Evolutionary conservation across 2,888 invertebrate species (phyloP).

Genomic region (Prosapia bicincta): DNA sequence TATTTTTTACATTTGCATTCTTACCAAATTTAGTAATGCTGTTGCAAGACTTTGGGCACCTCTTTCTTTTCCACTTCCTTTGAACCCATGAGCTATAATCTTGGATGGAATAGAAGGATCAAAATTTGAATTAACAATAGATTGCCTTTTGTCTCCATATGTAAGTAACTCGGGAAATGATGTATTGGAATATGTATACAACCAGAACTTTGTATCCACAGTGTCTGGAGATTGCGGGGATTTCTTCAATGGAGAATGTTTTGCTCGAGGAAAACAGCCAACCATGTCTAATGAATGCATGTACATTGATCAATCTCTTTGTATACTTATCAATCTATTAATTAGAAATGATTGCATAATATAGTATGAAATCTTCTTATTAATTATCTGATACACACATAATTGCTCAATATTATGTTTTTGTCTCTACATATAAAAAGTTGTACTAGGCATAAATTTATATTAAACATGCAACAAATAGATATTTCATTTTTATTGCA

Average conservation of each 20-base stretch:
- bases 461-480: too few relatives aligned
- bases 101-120: slow-evolving; percentile 49
- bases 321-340: too few relatives aligned
- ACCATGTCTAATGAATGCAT: slow-evolving; percentile 40
- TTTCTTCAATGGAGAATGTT: slow-evolving; percentile 52
- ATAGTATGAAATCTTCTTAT: too few relatives aligned
- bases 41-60: slow-evolving; percentile 49
- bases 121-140: slow-evolving; percentile 49
- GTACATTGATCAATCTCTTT: too few relatives aligned
- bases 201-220: slow-evolving; percentile 53
- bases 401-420: too few relatives aligned
- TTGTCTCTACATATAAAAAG: too few relatives aligned
- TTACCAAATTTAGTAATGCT: slow-evolving; percentile 53
- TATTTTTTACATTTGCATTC: slow-evolving; percentile 37
- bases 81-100: slow-evolving; percentile 56
- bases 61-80: slow-evolving; percentile 53
- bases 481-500: too few relatives aligned
- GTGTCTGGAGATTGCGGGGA: slow-evolving; percentile 53
- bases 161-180: slow-evolving; percentile 46
- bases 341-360: too few relatives aligned
- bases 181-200: slow-evolving; percentile 47
- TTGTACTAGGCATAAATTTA: too few relatives aligned
- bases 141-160: slow-evolving; percentile 50
- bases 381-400: too few relatives aligned
- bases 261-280: slow-evolving; percentile 53